phyloP scores from a whole-genome alignment of 2,797 vertebrate genomes.

The Apodemus agrarius region DNA sequence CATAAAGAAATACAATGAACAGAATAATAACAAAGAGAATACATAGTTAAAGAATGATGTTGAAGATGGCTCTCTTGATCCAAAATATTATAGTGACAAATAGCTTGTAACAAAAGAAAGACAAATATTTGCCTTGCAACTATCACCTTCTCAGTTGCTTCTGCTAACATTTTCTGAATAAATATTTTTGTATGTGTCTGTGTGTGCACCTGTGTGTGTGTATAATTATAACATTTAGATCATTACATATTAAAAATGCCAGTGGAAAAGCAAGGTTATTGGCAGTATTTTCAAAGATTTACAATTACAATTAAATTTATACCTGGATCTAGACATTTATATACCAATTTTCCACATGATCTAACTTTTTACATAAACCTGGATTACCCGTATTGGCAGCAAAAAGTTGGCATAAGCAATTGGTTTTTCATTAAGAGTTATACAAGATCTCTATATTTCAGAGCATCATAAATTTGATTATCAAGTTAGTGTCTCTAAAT shows the following conservation, averaged over 20 bases:
- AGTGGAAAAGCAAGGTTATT: background rate
- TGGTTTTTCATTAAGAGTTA: background rate
- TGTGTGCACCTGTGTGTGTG: no score
- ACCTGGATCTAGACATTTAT: background rate
- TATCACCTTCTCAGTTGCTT: constrained; percentile 36
- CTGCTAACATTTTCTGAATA: background rate
- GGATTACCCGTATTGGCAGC: background rate
- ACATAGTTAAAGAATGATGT: constrained; percentile 42
- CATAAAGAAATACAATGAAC: background rate
- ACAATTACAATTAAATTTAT: background rate
- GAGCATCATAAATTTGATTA: background rate
- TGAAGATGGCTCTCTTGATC: constrained; percentile 59
- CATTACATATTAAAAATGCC: constrained; percentile 46
- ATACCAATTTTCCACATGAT: background rate
- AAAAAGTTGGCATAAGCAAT: background rate
- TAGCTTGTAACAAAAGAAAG: constrained; percentile 59
- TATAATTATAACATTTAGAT: background rate
- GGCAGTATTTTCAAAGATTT: background rate
- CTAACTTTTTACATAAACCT: background rate
- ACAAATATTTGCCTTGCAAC: constrained; percentile 42
- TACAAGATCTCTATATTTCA: background rate
- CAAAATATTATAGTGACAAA: constrained; percentile 64
- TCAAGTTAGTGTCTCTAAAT: background rate
- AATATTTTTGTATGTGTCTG: background rate
- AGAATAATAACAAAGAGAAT: constrained; percentile 29